Percentiles rank a stretch among this genome's conserved stretches.
Evolutionary conservation across 64 coral and sea anemone species (phyloP).

Genomic region (Acropora tenuis): DNA sequence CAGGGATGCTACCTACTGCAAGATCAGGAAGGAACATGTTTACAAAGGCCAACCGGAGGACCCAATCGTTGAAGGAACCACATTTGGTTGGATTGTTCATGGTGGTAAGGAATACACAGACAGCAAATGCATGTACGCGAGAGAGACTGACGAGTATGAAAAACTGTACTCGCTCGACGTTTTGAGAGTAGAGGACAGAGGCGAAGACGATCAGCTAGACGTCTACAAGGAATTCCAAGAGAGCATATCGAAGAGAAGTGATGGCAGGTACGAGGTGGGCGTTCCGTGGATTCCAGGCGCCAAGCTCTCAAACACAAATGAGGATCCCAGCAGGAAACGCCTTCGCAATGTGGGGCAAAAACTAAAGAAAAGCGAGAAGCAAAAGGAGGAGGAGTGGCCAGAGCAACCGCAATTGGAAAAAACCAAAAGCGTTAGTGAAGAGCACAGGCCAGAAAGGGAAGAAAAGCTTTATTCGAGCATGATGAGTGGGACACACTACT

Average conservation of each 20-base stretch:
- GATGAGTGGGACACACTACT: too few relatives aligned
- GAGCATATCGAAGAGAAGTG: neutral
- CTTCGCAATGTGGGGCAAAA: constrained; percentile 50
- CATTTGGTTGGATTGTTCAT: constrained; percentile 56
- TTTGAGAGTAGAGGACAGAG: constrained; percentile 33
- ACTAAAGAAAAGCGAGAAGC: constrained; percentile 34
- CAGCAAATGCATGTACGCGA: constrained; percentile 4
- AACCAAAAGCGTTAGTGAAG: constrained; percentile 18
- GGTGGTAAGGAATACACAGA: constrained; percentile 21
- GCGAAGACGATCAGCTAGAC: constrained; percentile 24
- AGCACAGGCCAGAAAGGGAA: constrained; percentile 8
- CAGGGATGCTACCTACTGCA: constrained; percentile 14
- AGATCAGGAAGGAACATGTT: constrained; percentile 55
- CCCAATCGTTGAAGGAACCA: constrained; percentile 38
- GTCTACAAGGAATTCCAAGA: constrained; percentile 4
- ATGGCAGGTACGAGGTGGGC: constrained; percentile 61
- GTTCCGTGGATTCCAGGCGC: constrained; percentile 77
- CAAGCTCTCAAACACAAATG: constrained; percentile 53
- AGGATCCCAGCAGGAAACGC: constrained; percentile 56
- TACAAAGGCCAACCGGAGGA: constrained; percentile 60
- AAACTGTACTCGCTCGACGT: constrained; percentile 11
- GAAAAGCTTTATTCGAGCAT: neutral
- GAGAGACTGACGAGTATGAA: constrained; percentile 25
- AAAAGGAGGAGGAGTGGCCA: constrained; percentile 26
- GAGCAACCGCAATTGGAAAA: constrained; percentile 29